Percentiles rank a stretch among this genome's conserved stretches.
phyloP scores from a whole-genome alignment of 1,140 invertebrate genomes.

The Caenorhabditis remanei region DNA sequence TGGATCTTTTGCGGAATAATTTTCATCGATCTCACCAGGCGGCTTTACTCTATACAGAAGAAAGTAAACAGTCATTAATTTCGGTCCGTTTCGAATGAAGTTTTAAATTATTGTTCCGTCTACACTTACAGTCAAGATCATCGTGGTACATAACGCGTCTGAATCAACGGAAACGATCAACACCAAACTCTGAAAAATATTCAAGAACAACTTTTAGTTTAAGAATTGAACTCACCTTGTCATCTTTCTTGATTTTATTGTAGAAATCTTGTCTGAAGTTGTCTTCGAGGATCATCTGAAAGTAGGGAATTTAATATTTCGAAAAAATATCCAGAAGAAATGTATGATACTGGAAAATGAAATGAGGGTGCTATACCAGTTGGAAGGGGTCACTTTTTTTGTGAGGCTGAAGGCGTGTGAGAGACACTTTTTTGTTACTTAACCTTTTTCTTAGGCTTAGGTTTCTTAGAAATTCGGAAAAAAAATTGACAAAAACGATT shows the following conservation, averaged over 20 bases:
- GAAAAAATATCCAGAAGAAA: background rate
- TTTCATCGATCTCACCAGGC: conserved; percentile 36
- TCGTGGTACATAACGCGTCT: conserved; percentile 51
- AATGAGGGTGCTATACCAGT: no score
- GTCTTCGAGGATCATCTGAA: conserved; percentile 50
- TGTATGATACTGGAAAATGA: background rate
- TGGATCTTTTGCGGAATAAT: conserved; percentile 52
- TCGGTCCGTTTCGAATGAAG: no score
- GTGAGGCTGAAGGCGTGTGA: no score
- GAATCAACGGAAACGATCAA: conserved; percentile 45
- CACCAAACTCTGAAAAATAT: conserved; percentile 37
- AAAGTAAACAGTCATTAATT: background rate
- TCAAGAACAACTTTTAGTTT: no score
- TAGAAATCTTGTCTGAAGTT: conserved; percentile 44
- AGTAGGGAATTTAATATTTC: background rate
- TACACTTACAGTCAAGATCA: conserved; percentile 52
- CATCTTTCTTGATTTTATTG: conserved; percentile 22
- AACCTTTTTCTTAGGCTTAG: no score
- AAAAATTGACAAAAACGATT: no score
- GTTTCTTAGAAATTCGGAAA: no score
- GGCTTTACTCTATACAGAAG: conserved; percentile 51
- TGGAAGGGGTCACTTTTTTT: no score
- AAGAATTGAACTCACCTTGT: background rate
- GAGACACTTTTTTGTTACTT: no score
- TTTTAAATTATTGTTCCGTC: no score